Evolutionary conservation across 2,113 vertebrate species (phyloP), one percentile per base, ranked within the genome.

Genomic region (Clarias magur): DNA sequence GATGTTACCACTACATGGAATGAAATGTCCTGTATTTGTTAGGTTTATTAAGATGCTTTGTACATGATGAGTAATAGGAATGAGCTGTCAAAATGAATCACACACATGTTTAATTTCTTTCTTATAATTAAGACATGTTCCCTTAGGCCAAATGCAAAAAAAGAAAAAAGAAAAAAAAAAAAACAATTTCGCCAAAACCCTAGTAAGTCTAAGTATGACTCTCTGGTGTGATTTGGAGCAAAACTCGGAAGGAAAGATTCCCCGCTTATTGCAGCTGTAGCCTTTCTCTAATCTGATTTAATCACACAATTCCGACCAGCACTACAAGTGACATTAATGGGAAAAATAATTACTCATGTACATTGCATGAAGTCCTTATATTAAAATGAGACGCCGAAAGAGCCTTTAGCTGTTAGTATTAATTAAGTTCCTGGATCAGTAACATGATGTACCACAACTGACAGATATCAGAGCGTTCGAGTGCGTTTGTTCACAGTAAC

Each of bases 51-150:
- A 17, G 57, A 59, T 4, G 17, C 48, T 48, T 48, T 48, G 48
- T 48, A 48, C 7, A 48, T 8, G 48, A 48, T 8, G 48, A 48
- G 48, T 48, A 48, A 48, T 48, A 57, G 11, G 62, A 53, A 25
- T 75, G 48, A 88, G 87, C 87, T 53, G 86, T 93, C 92, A 92
- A 88, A 89, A 81, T 82, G 73, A 89, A 91, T 93, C 90, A 89
- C 27, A 0, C 48, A 68, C 72, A 11, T 0, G 84, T 75, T 86
- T 86, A 78, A 87, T 93, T 93, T n/a, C 2, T 78, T 90, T 90
- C 86, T 93, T 93, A 93, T 90, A 89, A 93, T 87, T 90, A 93
- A 90, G 94, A 93, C 91, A 90, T 92, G 90, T 89, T 92, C 91
- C 79, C 56, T 92, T 21, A 80, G 91, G 92, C 90, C 81, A 91